Evolutionary conservation across 1,140 invertebrate genomes (phyloP), one percentile per base, ranked within the genome.

Genomic region (Dolichoris vasculosae): DNA sequence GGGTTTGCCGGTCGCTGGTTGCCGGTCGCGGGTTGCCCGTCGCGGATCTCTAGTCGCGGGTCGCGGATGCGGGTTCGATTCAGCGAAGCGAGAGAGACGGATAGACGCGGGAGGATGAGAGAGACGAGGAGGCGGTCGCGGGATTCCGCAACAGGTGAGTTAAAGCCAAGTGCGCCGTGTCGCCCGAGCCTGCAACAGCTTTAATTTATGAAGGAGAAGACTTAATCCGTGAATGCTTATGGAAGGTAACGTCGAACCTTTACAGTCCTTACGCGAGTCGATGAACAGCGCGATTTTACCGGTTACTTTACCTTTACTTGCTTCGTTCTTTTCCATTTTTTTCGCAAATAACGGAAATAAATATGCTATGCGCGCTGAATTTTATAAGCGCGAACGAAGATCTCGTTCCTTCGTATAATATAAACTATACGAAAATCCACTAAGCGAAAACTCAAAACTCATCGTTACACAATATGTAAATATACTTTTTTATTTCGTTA

Each of bases 191-290:
- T 23, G 32, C 78, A 67, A 81, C 82, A 85, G 84, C 84, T 40
- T 82, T 77, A 77, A 85, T 81, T 85, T 88, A 88, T 87, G 83
- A 88, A 86, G 85, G 86, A 63, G 67, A 83, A 76, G 78, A 88
- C 89, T 90, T 90, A 91, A 88, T 85, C 79, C 59, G 11, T 32
- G 38, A 55, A 64, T 55, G 20, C 59, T 40, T 48, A 35, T 17
- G 20, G 32, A 43, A 26, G 38, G 6, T 43, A 67, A n/a, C 20
- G 43, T 7, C 8, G 23, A 32, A 76, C 48, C 51, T 23, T 35
- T 7, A 8, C 38, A 32, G 73, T 73, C 0, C n/a, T 48, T 32
- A 73, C 59, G 69, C 32, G 20, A 20, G 32, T 55, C 51, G 51
- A 63, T 63, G 43, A 79, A 63, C 59, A 78, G 76, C 51, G n/a